Conservation (phyloP, 2,888 invertebrate genomes). For the Cabera pusaria region DNA sequence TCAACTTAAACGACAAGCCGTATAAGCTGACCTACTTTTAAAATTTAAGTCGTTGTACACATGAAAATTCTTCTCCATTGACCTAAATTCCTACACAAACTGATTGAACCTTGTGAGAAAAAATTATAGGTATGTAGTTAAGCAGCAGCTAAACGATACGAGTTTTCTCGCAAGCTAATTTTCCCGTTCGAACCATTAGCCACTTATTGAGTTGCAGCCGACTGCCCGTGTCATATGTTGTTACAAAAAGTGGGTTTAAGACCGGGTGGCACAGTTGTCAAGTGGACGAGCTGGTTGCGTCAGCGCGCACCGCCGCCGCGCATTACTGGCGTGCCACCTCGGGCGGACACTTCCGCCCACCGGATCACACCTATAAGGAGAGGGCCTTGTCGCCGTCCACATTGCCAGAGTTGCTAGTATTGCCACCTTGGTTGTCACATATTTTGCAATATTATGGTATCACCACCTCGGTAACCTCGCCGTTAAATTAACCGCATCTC, state of each 20-base stretch:
- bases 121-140: constrained; percentile 5
- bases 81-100: constrained; percentile 7
- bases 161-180: constrained; percentile 12
- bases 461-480: constrained; percentile 49
- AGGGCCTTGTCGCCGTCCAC: constrained; percentile 63
- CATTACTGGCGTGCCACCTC: constrained; percentile 38
- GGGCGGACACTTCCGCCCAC: constrained; percentile 72
- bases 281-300: constrained; percentile 42
- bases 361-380: constrained; percentile 52
- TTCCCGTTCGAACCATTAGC: constrained; percentile 12
- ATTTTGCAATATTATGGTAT: constrained; percentile 46
- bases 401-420: constrained; percentile 31
- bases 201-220: constrained; percentile 14
- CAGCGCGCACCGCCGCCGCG: constrained; percentile 38
- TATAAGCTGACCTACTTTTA: constrained; percentile 15
- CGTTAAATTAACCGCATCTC: constrained; percentile 57
- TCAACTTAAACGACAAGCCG: too few relatives aligned
- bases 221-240: constrained; percentile 18
- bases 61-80: constrained; percentile 8
- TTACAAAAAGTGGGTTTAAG: constrained; percentile 20
- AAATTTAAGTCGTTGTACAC: too few relatives aligned
- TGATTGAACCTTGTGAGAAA: constrained; percentile 10
- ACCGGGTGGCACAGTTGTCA: constrained; percentile 30
- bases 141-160: constrained; percentile 4
- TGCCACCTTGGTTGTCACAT: constrained; percentile 44